Evolutionary conservation across 2,113 vertebrate species (phyloP), one percentile per base, ranked within the genome.

Genomic region (Corvus moneduloides): DNA sequence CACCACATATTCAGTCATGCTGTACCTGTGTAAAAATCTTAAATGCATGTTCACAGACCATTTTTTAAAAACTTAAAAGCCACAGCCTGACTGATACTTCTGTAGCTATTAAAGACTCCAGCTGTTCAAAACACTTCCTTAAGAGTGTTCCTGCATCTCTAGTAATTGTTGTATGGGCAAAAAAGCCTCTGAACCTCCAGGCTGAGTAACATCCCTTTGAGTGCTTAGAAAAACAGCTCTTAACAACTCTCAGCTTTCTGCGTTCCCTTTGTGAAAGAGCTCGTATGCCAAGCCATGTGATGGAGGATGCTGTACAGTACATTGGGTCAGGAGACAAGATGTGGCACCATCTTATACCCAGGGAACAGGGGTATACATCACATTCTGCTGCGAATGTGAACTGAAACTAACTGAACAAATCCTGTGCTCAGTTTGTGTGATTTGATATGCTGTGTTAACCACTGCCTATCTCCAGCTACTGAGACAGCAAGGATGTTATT

Each of bases 321-420:
- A 75, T 67, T 87, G 73, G 91, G 94, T 97, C 94, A 97, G 89
- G 56, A 93, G 95, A 90, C 55, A 72, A 95, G 86, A 93, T 5
- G 44, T 52, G 77, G 64, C 61, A 92, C 37, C 35, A 24, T 59
- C 79, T 92, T 26, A 14, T 30, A 84, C 46, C 64, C 27, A 54
- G 33, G 56, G 68, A 94, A 67, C 79, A 93, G 64, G 46, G 39
- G 39, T 41, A 41, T 41, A 41, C 64, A 76, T 84, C 18, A 33
- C 68, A 81, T 92, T 84, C 91, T 86, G 68, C 33, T 33, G 80
- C 0, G 0, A 89, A 84, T 13, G 48, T 46, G 76, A 81, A 81
- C 76, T 74, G 89, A 84, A 92, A 90, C 33, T 52, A 87, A 84
- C 75, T 6, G 68, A 93, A 91, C 24, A 59, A 63, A 71, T 52